Conservation (phyloP, 2,113 vertebrate genomes). For the Paraplagusia blochii region DNA sequence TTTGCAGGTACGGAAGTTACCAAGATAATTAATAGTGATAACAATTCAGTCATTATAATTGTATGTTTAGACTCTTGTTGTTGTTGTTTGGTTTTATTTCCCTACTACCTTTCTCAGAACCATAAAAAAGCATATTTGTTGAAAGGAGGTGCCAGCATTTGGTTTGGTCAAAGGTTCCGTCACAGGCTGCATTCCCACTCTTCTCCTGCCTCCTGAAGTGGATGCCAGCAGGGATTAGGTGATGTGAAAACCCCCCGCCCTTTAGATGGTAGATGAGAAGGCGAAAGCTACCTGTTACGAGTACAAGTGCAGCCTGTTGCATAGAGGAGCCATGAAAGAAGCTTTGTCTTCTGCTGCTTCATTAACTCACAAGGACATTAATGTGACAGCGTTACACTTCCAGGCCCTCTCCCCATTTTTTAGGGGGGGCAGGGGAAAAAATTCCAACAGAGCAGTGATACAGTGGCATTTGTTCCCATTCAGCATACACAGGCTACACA, state of each 20-base stretch:
- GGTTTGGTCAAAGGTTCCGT: constrained; percentile 49
- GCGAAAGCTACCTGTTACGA: constrained; percentile 50
- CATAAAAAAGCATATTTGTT: constrained; percentile 8
- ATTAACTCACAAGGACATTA: constrained; percentile 22
- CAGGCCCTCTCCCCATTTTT: neutral
- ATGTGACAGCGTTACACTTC: constrained; percentile 23
- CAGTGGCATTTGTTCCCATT: neutral
- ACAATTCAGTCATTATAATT: no score
- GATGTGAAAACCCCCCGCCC: constrained; percentile 50
- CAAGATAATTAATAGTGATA: no score
- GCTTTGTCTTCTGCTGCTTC: constrained; percentile 60
- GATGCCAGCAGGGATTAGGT: constrained; percentile 73
- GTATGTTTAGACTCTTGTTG: constrained; percentile 1
- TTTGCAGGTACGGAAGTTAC: no score
- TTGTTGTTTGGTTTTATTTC: constrained; percentile 14
- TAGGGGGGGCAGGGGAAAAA: neutral
- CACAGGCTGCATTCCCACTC: constrained; percentile 16
- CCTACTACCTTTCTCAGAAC: constrained; percentile 6
- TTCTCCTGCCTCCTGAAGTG: constrained; percentile 32
- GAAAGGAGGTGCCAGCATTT: constrained; percentile 35
- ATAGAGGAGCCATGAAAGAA: constrained; percentile 60
- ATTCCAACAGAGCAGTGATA: constrained; percentile 1
- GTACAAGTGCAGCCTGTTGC: constrained; percentile 39
- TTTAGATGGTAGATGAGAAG: constrained; percentile 55
- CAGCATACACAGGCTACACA: no score